Conservation (phyloP, 2,113 vertebrate species). For the Tragelaphus imberbis region DNA sequence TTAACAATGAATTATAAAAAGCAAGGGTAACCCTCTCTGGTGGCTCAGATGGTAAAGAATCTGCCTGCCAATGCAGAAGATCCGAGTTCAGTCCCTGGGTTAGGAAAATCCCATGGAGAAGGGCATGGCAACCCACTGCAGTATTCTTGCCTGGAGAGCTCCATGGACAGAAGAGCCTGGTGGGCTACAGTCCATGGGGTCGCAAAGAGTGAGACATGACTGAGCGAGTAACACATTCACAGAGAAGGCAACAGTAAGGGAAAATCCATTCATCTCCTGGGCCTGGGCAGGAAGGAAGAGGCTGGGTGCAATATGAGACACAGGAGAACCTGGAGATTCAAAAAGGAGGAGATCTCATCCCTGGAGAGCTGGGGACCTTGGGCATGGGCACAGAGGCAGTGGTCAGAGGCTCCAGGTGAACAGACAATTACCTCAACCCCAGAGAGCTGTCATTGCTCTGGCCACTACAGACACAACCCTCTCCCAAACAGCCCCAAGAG, state of each 20-base stretch:
- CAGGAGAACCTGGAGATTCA: neutral
- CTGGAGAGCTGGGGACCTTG: neutral
- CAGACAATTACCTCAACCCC: accelerated
- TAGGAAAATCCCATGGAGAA: neutral
- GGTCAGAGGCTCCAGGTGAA: neutral
- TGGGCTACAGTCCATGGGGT: neutral
- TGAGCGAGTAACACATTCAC: neutral
- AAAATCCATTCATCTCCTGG: neutral
- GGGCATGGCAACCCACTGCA: neutral
- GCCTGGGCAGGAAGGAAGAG: neutral
- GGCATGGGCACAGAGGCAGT: neutral
- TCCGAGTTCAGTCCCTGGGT: neutral
- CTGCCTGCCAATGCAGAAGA: neutral
- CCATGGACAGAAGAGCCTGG: neutral
- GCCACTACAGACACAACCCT: no score
- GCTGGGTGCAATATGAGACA: neutral
- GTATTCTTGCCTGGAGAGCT: neutral
- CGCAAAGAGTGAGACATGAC: neutral
- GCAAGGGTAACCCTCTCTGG: neutral
- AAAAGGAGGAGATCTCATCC: neutral
- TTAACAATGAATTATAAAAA: neutral
- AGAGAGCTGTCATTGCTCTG: neutral
- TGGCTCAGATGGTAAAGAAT: neutral
- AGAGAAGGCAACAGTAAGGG: neutral
- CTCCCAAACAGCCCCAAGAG: neutral